Evolutionary conservation across 2,888 invertebrate genomes (phyloP).

Genomic region (Lymantria monacha): DNA sequence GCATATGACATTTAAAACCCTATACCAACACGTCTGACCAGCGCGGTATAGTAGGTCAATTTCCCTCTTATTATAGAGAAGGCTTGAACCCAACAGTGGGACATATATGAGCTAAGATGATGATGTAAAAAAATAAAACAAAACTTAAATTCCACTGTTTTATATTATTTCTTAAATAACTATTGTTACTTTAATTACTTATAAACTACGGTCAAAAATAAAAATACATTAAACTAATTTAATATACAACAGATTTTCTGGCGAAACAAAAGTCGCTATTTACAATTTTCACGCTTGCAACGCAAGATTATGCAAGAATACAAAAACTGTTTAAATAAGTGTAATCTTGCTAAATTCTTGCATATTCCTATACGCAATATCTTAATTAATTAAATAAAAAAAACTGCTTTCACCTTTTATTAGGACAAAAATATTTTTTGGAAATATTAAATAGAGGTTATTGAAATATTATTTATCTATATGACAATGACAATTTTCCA

Average conservation of each 20-base stretch:
- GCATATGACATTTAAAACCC: too few relatives aligned
- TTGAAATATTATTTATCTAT: not conserved
- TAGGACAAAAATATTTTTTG: not conserved
- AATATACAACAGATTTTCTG: constrained; percentile 30
- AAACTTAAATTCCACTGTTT: constrained; percentile 21
- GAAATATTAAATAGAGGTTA: not conserved
- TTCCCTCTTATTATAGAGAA: too few relatives aligned
- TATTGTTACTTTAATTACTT: constrained; percentile 22
- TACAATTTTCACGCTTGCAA: constrained; percentile 10
- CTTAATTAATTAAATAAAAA: not conserved
- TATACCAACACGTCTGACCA: too few relatives aligned
- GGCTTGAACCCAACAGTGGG: too few relatives aligned
- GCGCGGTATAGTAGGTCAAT: too few relatives aligned
- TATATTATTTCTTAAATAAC: constrained; percentile 28
- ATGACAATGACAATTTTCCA: too few relatives aligned
- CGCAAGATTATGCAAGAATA: not conserved
- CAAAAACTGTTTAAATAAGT: not conserved
- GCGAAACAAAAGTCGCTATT: constrained; percentile 17
- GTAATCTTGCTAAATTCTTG: not conserved
- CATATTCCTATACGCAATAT: not conserved
- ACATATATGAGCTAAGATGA: too few relatives aligned
- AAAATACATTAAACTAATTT: constrained; percentile 23
- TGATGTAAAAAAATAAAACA: constrained; percentile 23
- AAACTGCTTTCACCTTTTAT: not conserved
- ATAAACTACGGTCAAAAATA: constrained; percentile 18